Evolutionary conservation across 1,140 invertebrate genomes (phyloP), one percentile per base, ranked within the genome.

Genomic region (Eubasilissa regina): DNA sequence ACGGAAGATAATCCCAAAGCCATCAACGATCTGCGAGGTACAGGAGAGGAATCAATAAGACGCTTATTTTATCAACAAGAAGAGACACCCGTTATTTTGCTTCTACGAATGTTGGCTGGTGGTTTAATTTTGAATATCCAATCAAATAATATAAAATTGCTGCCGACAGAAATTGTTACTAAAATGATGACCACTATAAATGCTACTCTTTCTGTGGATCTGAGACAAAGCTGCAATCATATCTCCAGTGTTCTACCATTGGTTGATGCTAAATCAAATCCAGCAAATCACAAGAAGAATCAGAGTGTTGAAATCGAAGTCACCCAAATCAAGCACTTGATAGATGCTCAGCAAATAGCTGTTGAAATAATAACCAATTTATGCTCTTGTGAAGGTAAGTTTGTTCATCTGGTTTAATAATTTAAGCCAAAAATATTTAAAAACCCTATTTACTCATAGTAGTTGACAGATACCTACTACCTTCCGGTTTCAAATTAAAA

Each of bases 291-390:
- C 66, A 82, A 82, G 73, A 60, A 86, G 9, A 85, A 83, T 1
- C 80, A 75, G 6, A 83, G 78, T 12, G 80, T 84, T 8, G 83
- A 84, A 8, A 90, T 86, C 35, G 86, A 90, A 51, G 80, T 92
- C 3, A 87, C 87, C 77, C 85, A 90, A 68, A 81, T 89, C 0
- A 87, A 86, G 82, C 85, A 89, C 75, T 84, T 93, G 53, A 83
- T 94, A 9, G 89, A 90, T 77, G 91, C 92, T 1, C 93, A 94
- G 84, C 91, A 92, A 82, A 89, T 91, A 83, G 91, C 92, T 7
- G 85, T 94, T 73, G 93, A 94, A 87, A 92, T 94, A 68, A 86
- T 94, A 64, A 90, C 93, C 13, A 95, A 95, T 86, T 85, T 95
- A 43, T 94, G 93, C 81, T 92, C 93, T 43, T 85, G 86, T 84